A percentile compares a stretch with the other conserved stretches of the same genome.
These are phyloP conservation scores for Nephila pilipes DNA, from an alignment of 1,140 invertebrate genomes.

Conservation along the genomic window DNA sequence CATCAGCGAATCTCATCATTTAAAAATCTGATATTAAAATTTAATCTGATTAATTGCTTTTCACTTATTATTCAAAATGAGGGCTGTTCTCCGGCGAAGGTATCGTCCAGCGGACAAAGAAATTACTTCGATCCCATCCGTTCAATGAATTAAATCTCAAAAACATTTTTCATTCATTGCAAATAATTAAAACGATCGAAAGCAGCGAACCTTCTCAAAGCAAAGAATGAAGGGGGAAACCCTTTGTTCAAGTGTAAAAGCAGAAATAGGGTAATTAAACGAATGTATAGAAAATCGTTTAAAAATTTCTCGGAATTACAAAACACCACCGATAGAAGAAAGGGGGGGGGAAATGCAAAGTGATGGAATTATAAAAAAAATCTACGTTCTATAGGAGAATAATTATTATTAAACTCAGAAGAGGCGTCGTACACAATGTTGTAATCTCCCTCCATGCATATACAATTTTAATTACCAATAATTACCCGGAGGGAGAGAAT, in stretches of 20 bases:
- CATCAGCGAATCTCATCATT: not conserved
- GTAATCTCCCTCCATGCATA: constrained; percentile 67
- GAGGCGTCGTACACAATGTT: constrained; percentile 46
- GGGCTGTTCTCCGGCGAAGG: not conserved
- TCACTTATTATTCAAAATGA: not conserved
- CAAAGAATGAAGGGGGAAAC: not conserved
- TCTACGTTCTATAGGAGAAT: constrained; percentile 22
- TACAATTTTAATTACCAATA: constrained; percentile 74
- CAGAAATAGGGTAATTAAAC: constrained; percentile 68
- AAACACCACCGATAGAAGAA: constrained; percentile 29
- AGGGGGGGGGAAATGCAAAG: constrained; percentile 6
- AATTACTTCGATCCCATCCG: not conserved
- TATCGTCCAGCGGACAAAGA: not conserved
- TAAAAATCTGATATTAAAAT: not conserved
- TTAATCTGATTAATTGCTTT: not conserved
- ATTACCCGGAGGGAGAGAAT: constrained; percentile 52
- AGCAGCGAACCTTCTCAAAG: not conserved
- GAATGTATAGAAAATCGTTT: constrained; percentile 73
- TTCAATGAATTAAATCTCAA: constrained; percentile 47
- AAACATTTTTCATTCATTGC: constrained; percentile 28
- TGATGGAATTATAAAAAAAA: not conserved
- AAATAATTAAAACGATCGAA: constrained; percentile 61
- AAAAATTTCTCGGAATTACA: constrained; percentile 52
- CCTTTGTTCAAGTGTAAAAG: constrained; percentile 42
- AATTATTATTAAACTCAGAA: constrained; percentile 71